Evolutionary conservation across 2,113 vertebrate species (phyloP).

Genomic region (Corythornis vintsioides): DNA sequence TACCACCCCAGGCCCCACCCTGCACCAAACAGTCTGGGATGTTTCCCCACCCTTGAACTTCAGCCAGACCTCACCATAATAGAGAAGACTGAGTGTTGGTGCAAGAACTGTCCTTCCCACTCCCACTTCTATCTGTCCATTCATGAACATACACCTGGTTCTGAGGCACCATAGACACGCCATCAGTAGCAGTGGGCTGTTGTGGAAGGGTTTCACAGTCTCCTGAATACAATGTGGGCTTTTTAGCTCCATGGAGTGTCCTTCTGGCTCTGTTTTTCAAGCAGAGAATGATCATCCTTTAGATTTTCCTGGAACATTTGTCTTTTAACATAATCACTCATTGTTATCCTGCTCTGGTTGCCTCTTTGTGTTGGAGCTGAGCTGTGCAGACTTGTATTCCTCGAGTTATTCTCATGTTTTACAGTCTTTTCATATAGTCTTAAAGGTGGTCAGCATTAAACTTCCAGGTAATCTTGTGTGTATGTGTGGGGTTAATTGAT

Average conservation of each 20-base stretch:
- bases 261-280: background rate
- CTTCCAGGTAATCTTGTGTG: background rate
- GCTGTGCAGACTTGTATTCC: background rate
- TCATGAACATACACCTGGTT: slow-evolving; percentile 1
- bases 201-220: background rate
- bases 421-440: background rate
- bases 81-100: background rate
- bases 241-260: background rate
- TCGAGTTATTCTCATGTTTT: background rate
- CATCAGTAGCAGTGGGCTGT: background rate
- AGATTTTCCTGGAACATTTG: background rate
- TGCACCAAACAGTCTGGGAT: background rate
- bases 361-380: background rate
- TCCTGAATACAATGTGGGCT: background rate
- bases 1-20: background rate
- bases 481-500: background rate
- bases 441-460: background rate
- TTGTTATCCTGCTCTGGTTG: background rate
- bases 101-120: background rate
- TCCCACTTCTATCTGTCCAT: slow-evolving; percentile 22
- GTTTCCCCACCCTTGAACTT: background rate
- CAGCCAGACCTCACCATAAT: background rate
- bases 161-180: background rate
- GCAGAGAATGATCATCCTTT: background rate
- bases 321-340: background rate